phyloP scores from a whole-genome alignment of 2,113 vertebrate genomes.

The Rhadina sibilatrix region DNA sequence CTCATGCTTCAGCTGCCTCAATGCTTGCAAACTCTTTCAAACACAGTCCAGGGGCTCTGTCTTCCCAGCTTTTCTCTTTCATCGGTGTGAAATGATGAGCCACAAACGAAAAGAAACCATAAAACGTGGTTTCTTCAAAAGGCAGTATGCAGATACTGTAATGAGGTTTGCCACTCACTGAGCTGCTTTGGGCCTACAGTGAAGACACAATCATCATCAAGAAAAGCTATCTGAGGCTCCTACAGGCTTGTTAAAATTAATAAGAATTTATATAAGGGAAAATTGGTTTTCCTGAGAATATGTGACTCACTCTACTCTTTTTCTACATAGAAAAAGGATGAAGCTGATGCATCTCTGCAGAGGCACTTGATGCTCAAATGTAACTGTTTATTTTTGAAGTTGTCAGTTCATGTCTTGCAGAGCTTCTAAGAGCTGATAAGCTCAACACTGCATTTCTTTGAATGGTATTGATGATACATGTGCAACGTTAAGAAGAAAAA shows the following conservation, averaged over 20 bases:
- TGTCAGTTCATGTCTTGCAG: not conserved
- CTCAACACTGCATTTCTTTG: not conserved
- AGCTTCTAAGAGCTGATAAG: not conserved
- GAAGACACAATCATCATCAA: not conserved
- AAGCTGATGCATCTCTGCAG: not conserved
- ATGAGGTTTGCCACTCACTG: not conserved
- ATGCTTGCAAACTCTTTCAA: not conserved
- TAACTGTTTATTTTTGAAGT: not conserved
- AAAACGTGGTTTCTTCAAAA: rapidly evolving
- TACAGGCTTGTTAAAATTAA: not conserved
- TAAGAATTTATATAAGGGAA: not conserved
- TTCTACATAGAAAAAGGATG: not conserved
- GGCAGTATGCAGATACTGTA: not conserved
- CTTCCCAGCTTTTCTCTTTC: not conserved
- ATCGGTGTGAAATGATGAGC: not conserved
- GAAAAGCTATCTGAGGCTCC: not conserved
- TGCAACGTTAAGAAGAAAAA: not conserved
- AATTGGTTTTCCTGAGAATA: not conserved
- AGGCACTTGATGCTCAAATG: not conserved
- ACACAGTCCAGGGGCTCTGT: not conserved
- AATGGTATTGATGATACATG: not conserved
- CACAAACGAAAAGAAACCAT: not conserved
- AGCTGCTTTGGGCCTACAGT: not conserved
- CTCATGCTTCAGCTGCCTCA: not conserved
- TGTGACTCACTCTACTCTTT: not conserved